Percentiles rank a stretch among this genome's conserved stretches.
Evolutionary conservation across 1,140 invertebrate species (phyloP).

Genomic region (Latrodectus geometricus): DNA sequence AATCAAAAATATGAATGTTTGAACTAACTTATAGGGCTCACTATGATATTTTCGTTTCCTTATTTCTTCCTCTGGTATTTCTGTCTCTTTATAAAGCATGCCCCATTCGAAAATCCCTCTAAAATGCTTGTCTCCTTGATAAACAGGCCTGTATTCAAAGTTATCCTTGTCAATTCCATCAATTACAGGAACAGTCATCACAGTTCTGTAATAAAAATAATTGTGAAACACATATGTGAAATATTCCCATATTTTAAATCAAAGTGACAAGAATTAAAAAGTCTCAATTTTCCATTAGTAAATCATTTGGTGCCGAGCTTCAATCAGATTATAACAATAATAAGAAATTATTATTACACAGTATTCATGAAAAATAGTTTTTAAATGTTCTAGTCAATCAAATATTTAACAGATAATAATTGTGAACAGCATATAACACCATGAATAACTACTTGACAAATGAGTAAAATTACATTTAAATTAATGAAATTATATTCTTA

Average conservation of each 20-base stretch:
- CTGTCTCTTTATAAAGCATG: conserved; percentile 98
- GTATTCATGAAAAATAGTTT: no score
- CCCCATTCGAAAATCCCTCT: conserved; percentile 98
- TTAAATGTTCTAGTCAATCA: no score
- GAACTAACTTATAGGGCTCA: conserved; percentile 88
- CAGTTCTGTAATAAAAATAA: conserved; percentile 72
- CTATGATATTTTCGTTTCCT: conserved; percentile 82
- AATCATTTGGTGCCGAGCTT: no score
- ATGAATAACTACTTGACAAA: no score
- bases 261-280: neutral
- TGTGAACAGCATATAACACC: no score
- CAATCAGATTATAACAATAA: no score
- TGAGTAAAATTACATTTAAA: no score
- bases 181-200: conserved; percentile 98
- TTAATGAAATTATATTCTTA: no score
- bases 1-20: neutral
- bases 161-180: conserved; percentile 96
- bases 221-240: neutral
- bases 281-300: neutral
- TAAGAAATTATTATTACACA: neutral
- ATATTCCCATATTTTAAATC: neutral
- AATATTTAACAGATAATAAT: no score
- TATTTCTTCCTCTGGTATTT: conserved; percentile 86
- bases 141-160: conserved; percentile 95
- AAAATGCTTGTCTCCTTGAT: conserved; percentile 73